A percentile compares a stretch with the other conserved stretches of the same genome.
Conservation (phyloP, 2,888 invertebrate species). For the Eristalis tenax region DNA sequence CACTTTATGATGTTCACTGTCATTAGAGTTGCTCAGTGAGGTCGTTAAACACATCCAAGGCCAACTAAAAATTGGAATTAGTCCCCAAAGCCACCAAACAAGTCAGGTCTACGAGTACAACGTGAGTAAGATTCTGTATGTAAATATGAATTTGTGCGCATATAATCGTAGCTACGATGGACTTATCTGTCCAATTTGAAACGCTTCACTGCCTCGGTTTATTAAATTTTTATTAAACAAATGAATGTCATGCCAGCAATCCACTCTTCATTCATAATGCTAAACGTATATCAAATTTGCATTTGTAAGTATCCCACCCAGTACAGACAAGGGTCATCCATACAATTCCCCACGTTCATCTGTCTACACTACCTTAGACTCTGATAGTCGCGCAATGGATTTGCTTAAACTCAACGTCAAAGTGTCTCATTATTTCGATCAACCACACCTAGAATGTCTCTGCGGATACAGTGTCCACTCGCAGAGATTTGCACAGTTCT, state of each 20-base stretch:
- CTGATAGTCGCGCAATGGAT: constrained; percentile 16
- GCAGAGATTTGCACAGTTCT: constrained; percentile 26
- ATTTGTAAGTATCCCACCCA: constrained; percentile 42
- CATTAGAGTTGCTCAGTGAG: too few species aligned
- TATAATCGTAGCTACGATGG: neutral
- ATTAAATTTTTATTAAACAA: constrained; percentile 24
- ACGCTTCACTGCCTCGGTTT: constrained; percentile 10
- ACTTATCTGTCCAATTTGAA: neutral
- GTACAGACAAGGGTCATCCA: constrained; percentile 20
- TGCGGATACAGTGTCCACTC: constrained; percentile 28
- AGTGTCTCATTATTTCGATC: constrained; percentile 47
- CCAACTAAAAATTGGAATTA: too few species aligned
- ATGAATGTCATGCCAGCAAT: constrained; percentile 8
- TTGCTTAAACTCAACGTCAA: constrained; percentile 19
- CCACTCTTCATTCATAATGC: neutral
- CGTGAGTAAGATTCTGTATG: too few species aligned
- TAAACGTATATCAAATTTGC: constrained; percentile 30
- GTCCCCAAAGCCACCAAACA: too few species aligned
- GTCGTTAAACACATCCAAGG: too few species aligned
- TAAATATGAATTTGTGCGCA: too few species aligned
- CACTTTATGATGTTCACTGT: too few species aligned
- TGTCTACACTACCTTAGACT: constrained; percentile 11
- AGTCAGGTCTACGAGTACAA: too few species aligned
- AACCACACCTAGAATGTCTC: constrained; percentile 18
- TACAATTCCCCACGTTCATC: constrained; percentile 28